A percentile compares a stretch with the other conserved stretches of the same genome.
Conservation (phyloP, 2,888 invertebrate genomes). For the Saturnia pavonia region DNA sequence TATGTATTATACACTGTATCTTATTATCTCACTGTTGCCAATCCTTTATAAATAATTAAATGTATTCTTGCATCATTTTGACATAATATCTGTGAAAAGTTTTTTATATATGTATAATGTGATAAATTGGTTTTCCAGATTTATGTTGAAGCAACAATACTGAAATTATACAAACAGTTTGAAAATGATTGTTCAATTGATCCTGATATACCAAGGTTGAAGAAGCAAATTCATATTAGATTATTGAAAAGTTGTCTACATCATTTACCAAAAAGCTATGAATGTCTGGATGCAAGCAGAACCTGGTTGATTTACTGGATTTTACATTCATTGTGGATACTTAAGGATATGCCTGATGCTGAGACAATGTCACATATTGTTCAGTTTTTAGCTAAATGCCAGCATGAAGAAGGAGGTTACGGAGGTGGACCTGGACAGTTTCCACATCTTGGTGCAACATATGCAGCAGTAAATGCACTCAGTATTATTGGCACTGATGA, state of each 20-base stretch:
- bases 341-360: constrained; percentile 73
- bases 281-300: constrained; percentile 95
- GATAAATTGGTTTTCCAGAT: constrained; percentile 51
- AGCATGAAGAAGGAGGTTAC: constrained; percentile 92
- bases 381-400: constrained; percentile 82
- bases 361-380: constrained; percentile 65
- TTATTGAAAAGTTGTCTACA: constrained; percentile 86
- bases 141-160: constrained; percentile 63
- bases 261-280: constrained; percentile 86
- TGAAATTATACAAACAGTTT: constrained; percentile 66
- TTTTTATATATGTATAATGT: too few species aligned
- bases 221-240: constrained; percentile 83
- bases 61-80: too few species aligned
- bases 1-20: too few species aligned
- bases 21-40: too few species aligned
- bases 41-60: too few species aligned
- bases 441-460: constrained; percentile 97
- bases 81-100: too few species aligned
- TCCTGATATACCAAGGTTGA: constrained; percentile 82
- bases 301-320: constrained; percentile 99
- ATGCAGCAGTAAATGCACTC: constrained; percentile 97
- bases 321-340: constrained; percentile 91
- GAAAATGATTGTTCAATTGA: constrained; percentile 70
- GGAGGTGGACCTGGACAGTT: constrained; percentile 96
- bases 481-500: constrained; percentile 94